Base-by-base conservation (phyloP, 2,888 invertebrate species). In the Therioaphis trifolii region DNA sequence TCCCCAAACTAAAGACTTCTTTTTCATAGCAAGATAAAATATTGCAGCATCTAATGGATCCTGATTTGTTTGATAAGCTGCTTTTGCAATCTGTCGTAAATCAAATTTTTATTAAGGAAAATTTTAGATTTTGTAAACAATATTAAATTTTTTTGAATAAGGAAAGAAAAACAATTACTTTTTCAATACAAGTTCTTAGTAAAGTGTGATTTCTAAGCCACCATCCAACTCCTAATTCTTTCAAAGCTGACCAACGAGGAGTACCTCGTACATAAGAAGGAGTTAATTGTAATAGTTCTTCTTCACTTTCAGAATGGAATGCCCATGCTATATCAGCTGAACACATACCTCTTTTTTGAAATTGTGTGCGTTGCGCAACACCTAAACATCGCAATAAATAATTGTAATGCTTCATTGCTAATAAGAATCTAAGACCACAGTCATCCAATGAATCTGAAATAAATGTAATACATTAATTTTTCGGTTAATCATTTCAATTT, bases 21-120 rank as follows among this genome's bases (percentile, higher is more conserved):
- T 99, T 89, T 95, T 97, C 96, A 99, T 96, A 1, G 99, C 99
- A 86, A 99, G 90, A 89, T 99, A 99, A 88, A 95, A 99, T 2
- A 99, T 91, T 0, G 99, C 98, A 0, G 99, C 98, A 88, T 99
- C 99, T 90, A 99, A 92, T 0, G 99, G 99, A 88, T 99, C 97
- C 88, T 97, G 96, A 80, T 95, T 94, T 4, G 91, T 90, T 89
- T 96, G 96, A 89, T 96, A 99, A 0, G 98, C 93, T 1, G 96
- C 93, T 88, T 98, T 98, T 0, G 99, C 98, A 43, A 99, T 88
- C 90, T 91, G 86, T 29, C 87, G 87, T 4, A 61, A 24, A 40
- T 29, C 46, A n/a, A 27, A 29, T 27, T 58, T 15, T 27, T 35
- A 27, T 49, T 77, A 4, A 77, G 15, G 63, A 14, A 61, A 15